A percentile compares a stretch with the other conserved stretches of the same genome.
These are phyloP conservation scores for Aplodontia rufa DNA, from an alignment of 2,113 vertebrate genomes.

Conservation along the genomic window DNA sequence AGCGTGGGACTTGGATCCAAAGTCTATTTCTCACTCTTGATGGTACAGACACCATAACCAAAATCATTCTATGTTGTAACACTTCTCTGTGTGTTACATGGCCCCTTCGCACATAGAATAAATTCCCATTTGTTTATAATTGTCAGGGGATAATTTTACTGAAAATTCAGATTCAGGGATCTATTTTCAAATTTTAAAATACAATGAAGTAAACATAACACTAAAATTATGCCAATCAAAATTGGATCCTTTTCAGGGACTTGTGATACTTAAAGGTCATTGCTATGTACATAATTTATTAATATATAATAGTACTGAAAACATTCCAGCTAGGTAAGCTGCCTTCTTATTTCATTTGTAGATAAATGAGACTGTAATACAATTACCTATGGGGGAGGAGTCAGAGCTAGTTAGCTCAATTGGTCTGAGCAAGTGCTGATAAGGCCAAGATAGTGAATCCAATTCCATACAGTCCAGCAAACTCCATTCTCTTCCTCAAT, in stretches of 20 bases:
- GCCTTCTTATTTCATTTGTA: constrained; percentile 57
- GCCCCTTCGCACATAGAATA: background rate
- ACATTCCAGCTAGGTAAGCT: constrained; percentile 45
- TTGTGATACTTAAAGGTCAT: constrained; percentile 43
- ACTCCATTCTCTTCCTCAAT: constrained; percentile 36
- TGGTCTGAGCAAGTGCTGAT: constrained; percentile 52
- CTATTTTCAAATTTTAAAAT: constrained; percentile 37
- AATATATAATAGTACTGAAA: constrained; percentile 45
- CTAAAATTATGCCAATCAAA: constrained; percentile 47
- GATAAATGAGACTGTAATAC: constrained; percentile 51
- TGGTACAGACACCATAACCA: background rate
- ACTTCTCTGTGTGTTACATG: background rate
- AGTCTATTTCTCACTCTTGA: background rate
- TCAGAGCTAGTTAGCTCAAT: constrained; percentile 31
- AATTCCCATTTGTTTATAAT: background rate
- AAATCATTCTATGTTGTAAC: background rate
- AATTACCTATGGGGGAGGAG: background rate
- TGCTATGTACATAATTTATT: constrained; percentile 60
- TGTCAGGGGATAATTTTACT: background rate
- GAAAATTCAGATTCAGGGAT: constrained; percentile 42
- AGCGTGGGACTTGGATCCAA: background rate
- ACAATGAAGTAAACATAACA: background rate
- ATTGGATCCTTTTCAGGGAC: constrained; percentile 38
- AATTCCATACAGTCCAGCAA: background rate
- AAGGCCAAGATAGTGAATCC: background rate